Percentiles rank a stretch among this genome's conserved stretches.
These are phyloP conservation scores for Thalassaphorura encarpata DNA, from an alignment of 1,140 invertebrate species.

Conservation along the genomic window DNA sequence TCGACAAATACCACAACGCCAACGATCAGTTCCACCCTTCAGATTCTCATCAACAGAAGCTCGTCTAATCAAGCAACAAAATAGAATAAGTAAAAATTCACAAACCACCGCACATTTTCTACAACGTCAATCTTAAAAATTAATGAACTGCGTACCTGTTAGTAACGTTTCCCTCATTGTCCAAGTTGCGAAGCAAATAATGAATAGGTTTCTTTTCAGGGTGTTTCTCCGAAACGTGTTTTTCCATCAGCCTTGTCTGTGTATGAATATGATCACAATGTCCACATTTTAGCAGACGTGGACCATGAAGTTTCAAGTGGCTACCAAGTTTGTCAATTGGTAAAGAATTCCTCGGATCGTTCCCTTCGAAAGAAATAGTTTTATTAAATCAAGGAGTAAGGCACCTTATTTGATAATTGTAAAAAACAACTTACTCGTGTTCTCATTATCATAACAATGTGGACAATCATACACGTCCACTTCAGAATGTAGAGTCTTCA, in stretches of 20 bases:
- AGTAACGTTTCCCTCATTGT: constrained; percentile 28
- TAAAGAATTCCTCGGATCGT: constrained; percentile 35
- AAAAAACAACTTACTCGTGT: background rate
- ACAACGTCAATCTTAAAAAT: no score
- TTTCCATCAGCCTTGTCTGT: constrained; percentile 47
- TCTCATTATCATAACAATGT: constrained; percentile 46
- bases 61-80: constrained; percentile 8
- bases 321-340: constrained; percentile 49
- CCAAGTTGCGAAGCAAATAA: constrained; percentile 47
- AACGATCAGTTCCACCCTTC: constrained; percentile 36
- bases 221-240: constrained; percentile 54
- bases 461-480: constrained; percentile 52
- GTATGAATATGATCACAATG: constrained; percentile 51
- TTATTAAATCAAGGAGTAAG: background rate
- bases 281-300: constrained; percentile 56
- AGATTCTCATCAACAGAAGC: constrained; percentile 8
- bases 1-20: constrained; percentile 58
- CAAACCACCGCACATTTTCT: no score
- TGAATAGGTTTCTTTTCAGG: constrained; percentile 43
- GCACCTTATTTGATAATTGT: background rate
- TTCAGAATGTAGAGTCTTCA: constrained; percentile 56
- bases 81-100: no score
- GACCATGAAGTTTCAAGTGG: constrained; percentile 65
- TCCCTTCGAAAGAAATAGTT: constrained; percentile 4
- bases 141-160: background rate